phyloP scores from a whole-genome alignment of 2,113 vertebrate genomes.

The Bubo bubo region DNA sequence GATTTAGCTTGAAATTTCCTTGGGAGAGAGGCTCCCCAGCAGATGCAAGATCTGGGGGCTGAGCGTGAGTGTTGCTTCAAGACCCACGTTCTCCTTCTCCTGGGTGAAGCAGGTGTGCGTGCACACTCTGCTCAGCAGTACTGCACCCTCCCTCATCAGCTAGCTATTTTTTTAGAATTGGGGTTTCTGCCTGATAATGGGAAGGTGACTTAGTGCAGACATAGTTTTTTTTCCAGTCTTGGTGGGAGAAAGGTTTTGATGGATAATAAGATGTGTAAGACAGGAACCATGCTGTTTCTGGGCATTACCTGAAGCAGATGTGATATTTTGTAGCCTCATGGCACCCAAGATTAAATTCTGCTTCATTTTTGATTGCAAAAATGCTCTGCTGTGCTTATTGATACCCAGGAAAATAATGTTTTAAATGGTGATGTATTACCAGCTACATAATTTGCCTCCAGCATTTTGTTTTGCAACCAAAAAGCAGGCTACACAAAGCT shows the following conservation, averaged over 20 bases:
- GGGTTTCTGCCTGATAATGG: neutral
- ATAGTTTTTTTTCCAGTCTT: neutral
- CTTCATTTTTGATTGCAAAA: neutral
- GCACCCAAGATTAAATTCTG: neutral
- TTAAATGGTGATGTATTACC: neutral
- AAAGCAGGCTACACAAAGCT: neutral
- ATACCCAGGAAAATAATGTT: neutral
- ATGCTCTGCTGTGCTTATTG: neutral
- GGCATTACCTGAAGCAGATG: neutral
- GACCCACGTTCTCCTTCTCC: neutral
- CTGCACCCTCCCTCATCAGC: neutral
- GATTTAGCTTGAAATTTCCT: neutral
- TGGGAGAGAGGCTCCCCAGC: neutral
- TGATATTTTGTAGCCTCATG: neutral
- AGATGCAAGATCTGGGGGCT: neutral
- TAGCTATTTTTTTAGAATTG: neutral
- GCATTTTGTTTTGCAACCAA: neutral
- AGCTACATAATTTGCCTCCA: neutral
- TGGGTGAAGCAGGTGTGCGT: rapidly evolving
- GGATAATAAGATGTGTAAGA: neutral
- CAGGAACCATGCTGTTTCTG: neutral
- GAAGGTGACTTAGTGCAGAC: neutral
- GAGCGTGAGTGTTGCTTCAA: neutral
- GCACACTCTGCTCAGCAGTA: neutral
- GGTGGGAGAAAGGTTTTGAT: neutral